Conservation (phyloP, 2,113 vertebrate species). For the Cinclus cinclus region DNA sequence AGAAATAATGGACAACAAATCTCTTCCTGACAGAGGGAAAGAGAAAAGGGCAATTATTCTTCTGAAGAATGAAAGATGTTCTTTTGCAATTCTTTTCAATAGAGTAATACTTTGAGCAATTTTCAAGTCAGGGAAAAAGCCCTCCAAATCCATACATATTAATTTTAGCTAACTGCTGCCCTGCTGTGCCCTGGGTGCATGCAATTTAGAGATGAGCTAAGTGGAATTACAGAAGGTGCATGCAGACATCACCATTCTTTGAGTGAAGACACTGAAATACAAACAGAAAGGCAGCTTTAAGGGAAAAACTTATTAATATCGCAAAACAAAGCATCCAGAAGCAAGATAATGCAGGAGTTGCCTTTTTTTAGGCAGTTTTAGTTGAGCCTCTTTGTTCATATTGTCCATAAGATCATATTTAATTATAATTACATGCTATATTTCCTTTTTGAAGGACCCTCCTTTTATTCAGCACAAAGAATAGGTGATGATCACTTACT, state of each 20-base stretch:
- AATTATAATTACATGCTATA: not conserved
- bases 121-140: not conserved
- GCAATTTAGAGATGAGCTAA: not conserved
- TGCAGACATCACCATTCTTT: not conserved
- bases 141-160: not conserved
- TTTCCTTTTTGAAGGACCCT: not conserved
- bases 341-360: not conserved
- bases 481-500: not conserved
- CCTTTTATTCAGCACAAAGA: not conserved
- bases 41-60: not conserved
- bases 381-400: not conserved
- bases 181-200: not conserved
- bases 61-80: not conserved
- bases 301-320: not conserved
- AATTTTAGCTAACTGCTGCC: not conserved
- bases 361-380: not conserved
- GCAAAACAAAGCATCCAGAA: not conserved
- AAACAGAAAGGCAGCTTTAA: not conserved
- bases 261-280: not conserved
- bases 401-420: not conserved
- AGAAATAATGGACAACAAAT: slow-evolving; percentile 1
- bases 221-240: not conserved
- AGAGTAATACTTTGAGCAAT: not conserved
- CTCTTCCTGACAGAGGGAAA: not conserved
- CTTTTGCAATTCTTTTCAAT: not conserved